Evolutionary conservation across 2,888 invertebrate species (phyloP).

Genomic region (Belgica antarctica): DNA sequence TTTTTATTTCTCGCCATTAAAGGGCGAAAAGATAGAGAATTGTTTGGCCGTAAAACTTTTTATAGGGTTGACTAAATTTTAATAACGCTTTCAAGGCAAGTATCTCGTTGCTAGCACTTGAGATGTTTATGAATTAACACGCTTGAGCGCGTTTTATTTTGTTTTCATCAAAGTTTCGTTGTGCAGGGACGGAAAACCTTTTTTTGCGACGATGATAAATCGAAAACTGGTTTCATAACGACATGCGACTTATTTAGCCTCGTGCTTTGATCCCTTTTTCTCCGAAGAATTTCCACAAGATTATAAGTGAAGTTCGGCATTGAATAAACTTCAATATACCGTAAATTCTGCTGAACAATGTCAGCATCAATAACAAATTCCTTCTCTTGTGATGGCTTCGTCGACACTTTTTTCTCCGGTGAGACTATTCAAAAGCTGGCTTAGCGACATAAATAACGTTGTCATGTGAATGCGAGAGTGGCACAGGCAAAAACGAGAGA

Average conservation of each 20-base stretch:
- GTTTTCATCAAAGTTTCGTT: too few species aligned
- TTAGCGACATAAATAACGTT: conserved; percentile 38
- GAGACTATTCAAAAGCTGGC: conserved; percentile 16
- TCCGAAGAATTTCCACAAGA: conserved; percentile 4
- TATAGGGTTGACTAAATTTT: too few species aligned
- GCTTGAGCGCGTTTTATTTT: too few species aligned
- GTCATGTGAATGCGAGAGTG: conserved; percentile 21
- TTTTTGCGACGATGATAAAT: conserved; percentile 22
- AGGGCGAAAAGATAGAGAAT: too few species aligned
- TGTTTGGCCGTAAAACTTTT: too few species aligned
- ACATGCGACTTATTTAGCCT: neutral
- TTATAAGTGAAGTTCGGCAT: conserved; percentile 35
- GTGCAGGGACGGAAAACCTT: too few species aligned
- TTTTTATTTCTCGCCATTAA: too few species aligned
- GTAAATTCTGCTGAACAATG: conserved; percentile 35
- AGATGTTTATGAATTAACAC: too few species aligned
- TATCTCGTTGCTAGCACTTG: too few species aligned
- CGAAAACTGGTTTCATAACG: conserved; percentile 15
- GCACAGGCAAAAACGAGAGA: conserved; percentile 13
- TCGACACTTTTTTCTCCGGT: too few species aligned
- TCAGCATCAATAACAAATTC: conserved; percentile 6
- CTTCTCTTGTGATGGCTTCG: neutral
- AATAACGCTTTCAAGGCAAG: too few species aligned
- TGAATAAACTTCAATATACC: conserved; percentile 22
- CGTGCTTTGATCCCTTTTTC: neutral